Percentiles rank a stretch among this genome's conserved stretches.
Evolutionary conservation across 2,113 vertebrate genomes (phyloP).

Genomic region (Onychostruthus taczanowskii): DNA sequence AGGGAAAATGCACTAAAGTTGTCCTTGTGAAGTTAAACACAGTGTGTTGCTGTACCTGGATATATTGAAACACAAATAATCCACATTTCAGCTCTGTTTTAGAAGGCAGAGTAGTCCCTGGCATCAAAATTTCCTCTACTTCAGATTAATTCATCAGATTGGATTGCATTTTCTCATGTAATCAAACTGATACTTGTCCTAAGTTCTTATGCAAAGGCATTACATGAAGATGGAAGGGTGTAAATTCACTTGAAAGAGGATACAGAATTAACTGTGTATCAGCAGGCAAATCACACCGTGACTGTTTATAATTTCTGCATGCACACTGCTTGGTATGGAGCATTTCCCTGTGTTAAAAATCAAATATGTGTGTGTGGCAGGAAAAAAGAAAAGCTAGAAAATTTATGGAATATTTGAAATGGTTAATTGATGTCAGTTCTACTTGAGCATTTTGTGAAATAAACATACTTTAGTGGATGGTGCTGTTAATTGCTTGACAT

Average conservation of each 20-base stretch:
- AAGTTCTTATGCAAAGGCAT: background rate
- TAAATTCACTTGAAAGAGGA: background rate
- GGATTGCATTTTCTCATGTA: background rate
- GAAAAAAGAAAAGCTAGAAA: background rate
- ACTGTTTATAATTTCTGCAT: background rate
- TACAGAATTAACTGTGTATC: background rate
- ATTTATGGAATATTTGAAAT: background rate
- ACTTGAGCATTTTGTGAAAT: background rate
- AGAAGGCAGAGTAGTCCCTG: background rate
- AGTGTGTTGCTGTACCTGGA: background rate
- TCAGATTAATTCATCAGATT: background rate
- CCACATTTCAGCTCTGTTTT: background rate
- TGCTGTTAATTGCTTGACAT: background rate
- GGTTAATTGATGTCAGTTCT: background rate
- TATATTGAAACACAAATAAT: background rate
- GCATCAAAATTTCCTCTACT: background rate
- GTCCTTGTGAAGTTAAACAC: background rate
- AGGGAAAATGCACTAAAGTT: conserved; percentile 15
- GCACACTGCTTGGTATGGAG: fast-evolving
- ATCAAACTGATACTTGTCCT: background rate
- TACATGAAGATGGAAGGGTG: background rate
- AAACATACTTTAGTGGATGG: background rate
- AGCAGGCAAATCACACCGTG: background rate
- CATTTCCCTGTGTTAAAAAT: background rate
- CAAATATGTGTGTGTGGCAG: background rate